phyloP scores from a whole-genome alignment of 1,140 invertebrate species.

The Eupristina koningsbergeri region DNA sequence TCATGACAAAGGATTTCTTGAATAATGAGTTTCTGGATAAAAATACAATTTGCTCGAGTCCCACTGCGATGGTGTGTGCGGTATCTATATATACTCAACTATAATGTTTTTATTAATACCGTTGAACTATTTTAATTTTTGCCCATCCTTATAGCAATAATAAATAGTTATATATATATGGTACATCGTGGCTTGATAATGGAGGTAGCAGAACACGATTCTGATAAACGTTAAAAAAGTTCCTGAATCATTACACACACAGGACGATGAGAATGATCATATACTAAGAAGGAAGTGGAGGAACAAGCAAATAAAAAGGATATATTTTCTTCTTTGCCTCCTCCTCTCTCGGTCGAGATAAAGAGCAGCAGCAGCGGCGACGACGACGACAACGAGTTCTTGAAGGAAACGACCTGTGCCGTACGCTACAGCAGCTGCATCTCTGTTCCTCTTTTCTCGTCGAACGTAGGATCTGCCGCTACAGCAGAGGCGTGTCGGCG shows the following conservation, averaged over 20 bases:
- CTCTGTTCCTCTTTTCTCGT: background rate
- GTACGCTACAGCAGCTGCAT: conserved; percentile 16
- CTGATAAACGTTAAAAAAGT: background rate
- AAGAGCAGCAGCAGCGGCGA: too few relatives aligned
- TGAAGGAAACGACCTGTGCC: conserved; percentile 29
- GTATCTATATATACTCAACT: too few relatives aligned
- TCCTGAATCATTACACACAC: background rate
- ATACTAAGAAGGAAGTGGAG: background rate
- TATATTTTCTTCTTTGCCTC: too few relatives aligned
- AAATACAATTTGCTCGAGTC: too few relatives aligned
- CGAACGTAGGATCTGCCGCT: background rate
- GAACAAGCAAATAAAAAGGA: background rate
- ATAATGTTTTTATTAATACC: too few relatives aligned
- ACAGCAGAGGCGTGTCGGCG: background rate
- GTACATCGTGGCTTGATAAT: background rate
- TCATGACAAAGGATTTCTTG: too few relatives aligned
- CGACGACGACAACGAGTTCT: background rate
- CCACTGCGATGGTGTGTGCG: too few relatives aligned
- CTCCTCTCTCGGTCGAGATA: background rate
- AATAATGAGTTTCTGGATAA: too few relatives aligned
- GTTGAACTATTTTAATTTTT: too few relatives aligned
- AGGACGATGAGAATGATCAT: background rate
- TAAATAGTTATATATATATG: too few relatives aligned
- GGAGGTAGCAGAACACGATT: background rate
- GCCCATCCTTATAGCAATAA: too few relatives aligned